Evolutionary conservation across 2,113 vertebrate genomes (phyloP), one percentile per base, ranked within the genome.

Genomic region (Agapornis roseicollis): DNA sequence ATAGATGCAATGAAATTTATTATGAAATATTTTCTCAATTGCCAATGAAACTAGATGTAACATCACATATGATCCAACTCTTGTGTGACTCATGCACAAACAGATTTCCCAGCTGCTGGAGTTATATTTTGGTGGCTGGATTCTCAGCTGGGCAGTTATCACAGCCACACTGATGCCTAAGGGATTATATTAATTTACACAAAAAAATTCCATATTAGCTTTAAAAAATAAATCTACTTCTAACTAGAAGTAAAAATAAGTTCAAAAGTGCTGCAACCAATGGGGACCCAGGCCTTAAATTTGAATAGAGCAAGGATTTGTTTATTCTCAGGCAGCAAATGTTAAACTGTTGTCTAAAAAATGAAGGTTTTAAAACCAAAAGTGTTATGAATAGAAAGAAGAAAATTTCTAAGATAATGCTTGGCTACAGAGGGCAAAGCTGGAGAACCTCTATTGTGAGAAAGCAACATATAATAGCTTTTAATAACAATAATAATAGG

Each of bases 11-110:
- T 88, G 65, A 82, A 95, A 74, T 91, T 96, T 96, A 82, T 86
- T 80, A 89, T 77, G 64, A 92, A 92, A 24, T 97, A 92, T 69
- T 92, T 85, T 97, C 85, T 97, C 90, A 97, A 87, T 94, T 90
- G 88, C 74, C 78, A 95, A 11, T 95, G 89, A 88, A 91, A 73
- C 71, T 82, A 95, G 85, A 85, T 69, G 44, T 46, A 74, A 85
- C 58, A 73, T 49, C 46, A 79, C 23, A 10, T 88, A n/a, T 19
- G 53, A 93, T 70, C 86, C 73, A 93, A 79, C 80, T 85, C 63
- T 60, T 90, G 74, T 56, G 70, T 88, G 82, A 80, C 50, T 88
- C 76, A 29, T 61, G 58, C 64, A 84, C 46, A 77, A 96, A 88
- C 41, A 85, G 77, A 74, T 83, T 91, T 95, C 65, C 58, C 29